Base-by-base conservation (phyloP, 2,797 vertebrate genomes). In the Chanos chanos region DNA sequence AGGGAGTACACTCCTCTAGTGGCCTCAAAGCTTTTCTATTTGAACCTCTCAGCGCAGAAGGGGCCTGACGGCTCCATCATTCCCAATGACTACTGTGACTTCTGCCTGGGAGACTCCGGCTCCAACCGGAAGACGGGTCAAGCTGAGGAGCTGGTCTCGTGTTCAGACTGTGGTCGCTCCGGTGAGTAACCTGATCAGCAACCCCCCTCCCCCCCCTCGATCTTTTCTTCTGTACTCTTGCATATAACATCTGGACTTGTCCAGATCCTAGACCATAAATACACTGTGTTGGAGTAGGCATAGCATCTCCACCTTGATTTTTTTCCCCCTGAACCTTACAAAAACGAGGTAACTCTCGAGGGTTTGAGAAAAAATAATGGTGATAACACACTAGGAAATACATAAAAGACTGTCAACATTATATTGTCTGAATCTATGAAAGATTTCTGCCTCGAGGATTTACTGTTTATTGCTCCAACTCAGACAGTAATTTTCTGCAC, bases 11-110 rank as follows among this genome's bases (percentile, higher is more conserved):
- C 15, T 3, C 8, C 12, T 9, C 21, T 28, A 2, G 18, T 31
- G 44, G 8, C 31, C 40, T 28, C 36, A 22, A 52, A 33, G 4
- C 7, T 41, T 16, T 40, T 47, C 13, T 76, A 68, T 60, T 71
- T 76, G 77, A 31, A 67, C 4, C 65, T 54, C 71, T 59, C 86
- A 98, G 96, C 95, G 89, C 94, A 94, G 81, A 98, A 95, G 85
- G 94, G 85, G 72, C 87, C 94, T 8, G 95, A 97, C 0, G 95
- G 96, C 48, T 66, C 83, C 62, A 92, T 97, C 77, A 94, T 98
- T 82, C 93, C 96, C 78, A 99, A 99, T 73, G 95, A 97, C 88
- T 99, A 99, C 92, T 99, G 96, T 86, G 96, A 98, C 85, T 99
- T 99, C 92, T 99, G 96, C 83, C 87, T 99, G 21, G 96, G 96